Conservation (phyloP, 2,113 vertebrate species). For the Pelecanoides urinatrix region DNA sequence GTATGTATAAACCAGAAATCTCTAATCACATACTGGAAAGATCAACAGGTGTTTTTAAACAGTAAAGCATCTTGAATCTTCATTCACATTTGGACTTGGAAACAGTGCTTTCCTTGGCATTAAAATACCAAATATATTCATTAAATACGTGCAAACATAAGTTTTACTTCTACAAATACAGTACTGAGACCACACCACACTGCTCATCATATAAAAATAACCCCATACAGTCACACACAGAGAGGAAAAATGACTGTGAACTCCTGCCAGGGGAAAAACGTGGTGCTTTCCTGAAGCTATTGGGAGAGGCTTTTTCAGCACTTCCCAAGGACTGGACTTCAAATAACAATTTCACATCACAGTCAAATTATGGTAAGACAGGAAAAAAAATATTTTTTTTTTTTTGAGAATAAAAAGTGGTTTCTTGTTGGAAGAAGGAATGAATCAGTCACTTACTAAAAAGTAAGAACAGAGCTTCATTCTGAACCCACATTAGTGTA, state of each 20-base stretch:
- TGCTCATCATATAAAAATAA: conserved; percentile 21
- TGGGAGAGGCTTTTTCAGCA: neutral
- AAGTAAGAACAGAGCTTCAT: neutral
- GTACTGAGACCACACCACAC: neutral
- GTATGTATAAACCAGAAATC: neutral
- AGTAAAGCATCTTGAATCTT: neutral
- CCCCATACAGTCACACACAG: neutral
- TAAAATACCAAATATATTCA: conserved; percentile 16
- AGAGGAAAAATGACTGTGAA: neutral
- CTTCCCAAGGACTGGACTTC: neutral
- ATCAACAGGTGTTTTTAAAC: neutral
- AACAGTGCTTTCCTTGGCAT: conserved; percentile 53
- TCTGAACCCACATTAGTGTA: neutral
- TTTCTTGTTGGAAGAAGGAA: neutral
- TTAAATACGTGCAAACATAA: conserved; percentile 43
- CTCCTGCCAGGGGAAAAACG: neutral
- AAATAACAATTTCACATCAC: neutral
- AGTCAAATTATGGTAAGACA: neutral
- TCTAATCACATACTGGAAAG: neutral
- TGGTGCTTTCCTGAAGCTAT: neutral
- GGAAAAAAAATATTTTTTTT: neutral
- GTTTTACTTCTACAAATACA: conserved; percentile 35
- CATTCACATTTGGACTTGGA: conserved; percentile 43
- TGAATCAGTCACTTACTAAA: neutral
- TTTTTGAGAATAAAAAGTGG: neutral